Evolutionary conservation across 2,113 vertebrate species (phyloP).

Genomic region (Amblyornis subalaris): DNA sequence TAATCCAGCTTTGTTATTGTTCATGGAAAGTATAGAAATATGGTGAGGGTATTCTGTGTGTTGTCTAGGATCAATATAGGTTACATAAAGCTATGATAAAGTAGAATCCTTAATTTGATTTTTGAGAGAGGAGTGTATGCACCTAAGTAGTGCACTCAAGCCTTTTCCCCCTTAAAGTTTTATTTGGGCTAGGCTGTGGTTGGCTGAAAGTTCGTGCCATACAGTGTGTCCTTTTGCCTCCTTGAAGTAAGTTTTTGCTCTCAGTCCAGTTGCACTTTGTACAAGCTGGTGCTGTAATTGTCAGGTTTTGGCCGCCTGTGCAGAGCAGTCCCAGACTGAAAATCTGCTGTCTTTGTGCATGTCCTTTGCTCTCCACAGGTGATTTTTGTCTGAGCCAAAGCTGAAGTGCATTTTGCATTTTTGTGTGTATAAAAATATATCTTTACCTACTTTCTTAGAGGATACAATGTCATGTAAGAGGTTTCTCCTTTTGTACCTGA

Average conservation of each 20-base stretch:
- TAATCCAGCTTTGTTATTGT: not conserved
- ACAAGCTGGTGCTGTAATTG: not conserved
- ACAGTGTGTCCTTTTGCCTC: not conserved
- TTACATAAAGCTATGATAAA: not conserved
- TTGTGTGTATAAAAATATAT: not conserved
- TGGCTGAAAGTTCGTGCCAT: not conserved
- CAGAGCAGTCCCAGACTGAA: not conserved
- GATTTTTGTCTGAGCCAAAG: not conserved
- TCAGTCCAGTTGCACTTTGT: not conserved
- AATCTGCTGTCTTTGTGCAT: not conserved
- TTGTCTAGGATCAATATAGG: not conserved
- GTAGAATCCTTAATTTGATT: not conserved
- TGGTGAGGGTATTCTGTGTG: not conserved
- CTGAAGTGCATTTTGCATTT: not conserved
- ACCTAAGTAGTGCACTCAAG: not conserved
- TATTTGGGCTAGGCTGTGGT: not conserved
- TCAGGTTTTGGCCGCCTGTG: not conserved
- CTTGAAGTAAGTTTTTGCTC: slow-evolving; percentile 2
- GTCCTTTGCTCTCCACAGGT: not conserved
- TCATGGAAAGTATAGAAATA: not conserved
- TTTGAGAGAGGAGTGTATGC: not conserved
- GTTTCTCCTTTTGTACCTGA: not conserved
- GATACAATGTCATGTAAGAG: not conserved
- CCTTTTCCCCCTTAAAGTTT: not conserved
- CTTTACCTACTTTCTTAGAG: not conserved